Evolutionary conservation across 2,797 vertebrate species (phyloP).

Genomic region (Neosilurus hyrtlii): DNA sequence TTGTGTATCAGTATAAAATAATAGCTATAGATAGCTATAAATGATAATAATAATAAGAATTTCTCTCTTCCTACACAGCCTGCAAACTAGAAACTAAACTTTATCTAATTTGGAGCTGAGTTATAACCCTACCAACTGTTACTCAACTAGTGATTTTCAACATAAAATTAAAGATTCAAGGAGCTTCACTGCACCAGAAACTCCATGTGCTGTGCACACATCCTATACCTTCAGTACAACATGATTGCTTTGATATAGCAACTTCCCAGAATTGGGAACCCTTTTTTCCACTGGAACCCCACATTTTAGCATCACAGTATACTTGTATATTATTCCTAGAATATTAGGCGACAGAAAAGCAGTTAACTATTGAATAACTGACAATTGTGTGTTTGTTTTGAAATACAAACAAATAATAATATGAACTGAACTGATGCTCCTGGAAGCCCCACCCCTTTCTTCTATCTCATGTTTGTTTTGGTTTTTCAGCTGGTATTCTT

Average conservation of each 20-base stretch:
- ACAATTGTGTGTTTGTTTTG: too few species aligned
- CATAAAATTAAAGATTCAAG: neutral
- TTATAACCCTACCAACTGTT: neutral
- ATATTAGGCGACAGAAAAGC: too few species aligned
- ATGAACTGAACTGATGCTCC: neutral
- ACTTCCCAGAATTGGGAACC: neutral
- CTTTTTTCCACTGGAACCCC: neutral
- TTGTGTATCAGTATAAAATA: neutral
- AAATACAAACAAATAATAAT: neutral
- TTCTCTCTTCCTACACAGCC: neutral
- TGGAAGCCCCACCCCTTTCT: neutral
- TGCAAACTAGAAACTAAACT: neutral
- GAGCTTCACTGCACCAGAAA: neutral
- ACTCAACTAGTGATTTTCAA: neutral
- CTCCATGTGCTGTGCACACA: too few species aligned
- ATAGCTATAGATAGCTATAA: too few species aligned
- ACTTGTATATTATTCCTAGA: neutral
- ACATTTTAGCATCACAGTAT: neutral
- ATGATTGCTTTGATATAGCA: neutral
- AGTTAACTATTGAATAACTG: too few species aligned
- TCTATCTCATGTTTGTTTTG: too few species aligned
- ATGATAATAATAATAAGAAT: neutral
- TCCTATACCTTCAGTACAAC: too few species aligned
- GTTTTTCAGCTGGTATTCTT: too few species aligned
- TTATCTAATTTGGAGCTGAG: neutral